phyloP scores from a whole-genome alignment of 2,113 vertebrate genomes.

The Lycaon pictus region DNA sequence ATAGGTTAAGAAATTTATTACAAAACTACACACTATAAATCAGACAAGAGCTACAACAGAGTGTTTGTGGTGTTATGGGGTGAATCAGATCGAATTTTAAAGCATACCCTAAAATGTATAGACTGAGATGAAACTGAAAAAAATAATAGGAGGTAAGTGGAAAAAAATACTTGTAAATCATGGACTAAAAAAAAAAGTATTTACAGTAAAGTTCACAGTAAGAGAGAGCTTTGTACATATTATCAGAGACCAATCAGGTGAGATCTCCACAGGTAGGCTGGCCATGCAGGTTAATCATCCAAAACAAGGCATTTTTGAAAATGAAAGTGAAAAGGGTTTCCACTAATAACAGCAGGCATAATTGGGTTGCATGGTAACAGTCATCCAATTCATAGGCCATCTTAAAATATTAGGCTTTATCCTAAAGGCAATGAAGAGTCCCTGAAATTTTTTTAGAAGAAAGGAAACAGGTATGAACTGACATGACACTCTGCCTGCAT shows the following conservation, averaged over 20 bases:
- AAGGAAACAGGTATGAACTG: neutral
- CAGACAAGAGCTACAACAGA: neutral
- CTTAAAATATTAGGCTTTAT: neutral
- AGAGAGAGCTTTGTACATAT: neutral
- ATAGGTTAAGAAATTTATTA: neutral
- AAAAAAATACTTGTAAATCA: neutral
- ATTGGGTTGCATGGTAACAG: neutral
- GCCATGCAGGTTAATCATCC: neutral
- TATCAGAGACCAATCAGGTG: neutral
- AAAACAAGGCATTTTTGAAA: neutral
- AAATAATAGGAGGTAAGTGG: neutral
- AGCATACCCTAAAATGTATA: neutral
- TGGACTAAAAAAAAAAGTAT: neutral
- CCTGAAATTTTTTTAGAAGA: neutral
- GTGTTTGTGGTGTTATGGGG: neutral
- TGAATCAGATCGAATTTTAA: neutral
- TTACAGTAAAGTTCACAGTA: neutral
- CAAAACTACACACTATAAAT: neutral
- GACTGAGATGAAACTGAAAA: neutral
- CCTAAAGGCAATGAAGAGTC: neutral
- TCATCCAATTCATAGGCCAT: neutral
- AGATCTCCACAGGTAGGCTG: accelerated
- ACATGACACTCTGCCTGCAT: neutral
- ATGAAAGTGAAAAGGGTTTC: neutral
- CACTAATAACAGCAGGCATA: neutral